These are phyloP conservation scores for Lepilemur ruficaudatus DNA, from an alignment of 2,797 vertebrate genomes.

Conservation along the genomic window DNA sequence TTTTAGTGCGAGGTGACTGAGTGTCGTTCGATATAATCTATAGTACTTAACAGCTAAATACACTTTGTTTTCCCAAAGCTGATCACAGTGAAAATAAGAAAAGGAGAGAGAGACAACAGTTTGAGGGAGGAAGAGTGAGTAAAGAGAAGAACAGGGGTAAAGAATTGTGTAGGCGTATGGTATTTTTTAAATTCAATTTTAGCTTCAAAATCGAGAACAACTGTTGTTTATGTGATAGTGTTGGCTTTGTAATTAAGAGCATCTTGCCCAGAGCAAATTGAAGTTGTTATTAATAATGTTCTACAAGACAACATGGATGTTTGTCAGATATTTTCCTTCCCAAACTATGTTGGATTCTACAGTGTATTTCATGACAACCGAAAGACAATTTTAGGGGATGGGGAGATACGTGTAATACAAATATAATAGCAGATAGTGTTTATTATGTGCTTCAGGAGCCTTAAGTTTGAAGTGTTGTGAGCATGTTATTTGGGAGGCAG, in stretches of 20 bases:
- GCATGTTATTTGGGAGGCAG: neutral
- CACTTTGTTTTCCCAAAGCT: constrained; percentile 40
- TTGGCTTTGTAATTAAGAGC: neutral
- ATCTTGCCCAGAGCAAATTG: neutral
- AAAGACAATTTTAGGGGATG: neutral
- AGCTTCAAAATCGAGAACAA: neutral
- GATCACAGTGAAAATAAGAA: constrained; percentile 14
- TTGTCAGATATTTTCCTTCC: neutral
- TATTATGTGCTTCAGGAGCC: neutral
- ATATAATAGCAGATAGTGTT: neutral
- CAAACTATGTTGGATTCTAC: neutral
- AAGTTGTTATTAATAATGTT: constrained; percentile 15
- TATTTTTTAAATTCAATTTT: constrained; percentile 7
- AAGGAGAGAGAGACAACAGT: neutral
- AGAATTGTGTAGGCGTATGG: neutral
- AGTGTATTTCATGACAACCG: neutral
- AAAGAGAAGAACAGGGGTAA: neutral
- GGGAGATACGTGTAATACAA: neutral
- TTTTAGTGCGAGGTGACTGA: constrained; percentile 34
- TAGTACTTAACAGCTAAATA: constrained; percentile 40
- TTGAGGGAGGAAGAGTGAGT: neutral
- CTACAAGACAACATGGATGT: neutral
- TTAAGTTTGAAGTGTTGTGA: neutral
- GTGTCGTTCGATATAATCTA: constrained; percentile 19
- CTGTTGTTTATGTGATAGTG: neutral